A percentile compares a stretch with the other conserved stretches of the same genome.
phyloP scores from a whole-genome alignment of 2,888 invertebrate species.

The Machimus rusticus region DNA sequence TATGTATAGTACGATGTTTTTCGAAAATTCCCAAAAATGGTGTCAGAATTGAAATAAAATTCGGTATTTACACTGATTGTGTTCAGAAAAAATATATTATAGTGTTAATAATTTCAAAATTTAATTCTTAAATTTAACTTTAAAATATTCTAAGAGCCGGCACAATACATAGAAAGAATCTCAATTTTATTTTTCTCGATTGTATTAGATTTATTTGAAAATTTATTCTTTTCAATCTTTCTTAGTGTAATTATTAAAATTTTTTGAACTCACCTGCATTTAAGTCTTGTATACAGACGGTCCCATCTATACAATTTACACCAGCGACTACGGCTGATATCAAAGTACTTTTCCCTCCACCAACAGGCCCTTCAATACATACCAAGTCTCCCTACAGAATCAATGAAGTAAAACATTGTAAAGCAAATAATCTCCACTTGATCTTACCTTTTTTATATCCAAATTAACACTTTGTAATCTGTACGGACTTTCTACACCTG shows the following conservation, averaged over 20 bases:
- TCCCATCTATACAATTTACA: conserved; percentile 74
- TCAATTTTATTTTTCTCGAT: too few relatives aligned
- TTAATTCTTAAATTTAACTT: too few relatives aligned
- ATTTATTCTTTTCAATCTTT: too few relatives aligned
- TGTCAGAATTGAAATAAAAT: too few relatives aligned
- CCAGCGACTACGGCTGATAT: conserved; percentile 87
- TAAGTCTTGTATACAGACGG: conserved; percentile 73
- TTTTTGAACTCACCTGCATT: conserved; percentile 65
- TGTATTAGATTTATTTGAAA: too few relatives aligned
- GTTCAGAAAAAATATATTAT: too few relatives aligned
- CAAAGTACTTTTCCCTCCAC: conserved; percentile 90
- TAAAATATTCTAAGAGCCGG: too few relatives aligned
- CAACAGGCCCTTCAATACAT: conserved; percentile 88
- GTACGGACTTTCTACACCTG: conserved; percentile 49
- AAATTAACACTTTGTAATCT: conserved; percentile 58
- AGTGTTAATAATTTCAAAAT: too few relatives aligned
- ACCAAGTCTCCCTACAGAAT: conserved; percentile 74
- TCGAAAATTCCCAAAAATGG: too few relatives aligned
- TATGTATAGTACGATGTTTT: too few relatives aligned
- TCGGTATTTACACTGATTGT: too few relatives aligned
- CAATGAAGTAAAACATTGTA: conserved; percentile 53
- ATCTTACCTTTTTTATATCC: conserved; percentile 56
- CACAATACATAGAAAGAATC: too few relatives aligned
- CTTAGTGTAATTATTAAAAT: background rate
- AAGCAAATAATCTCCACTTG: background rate